Conservation (phyloP, 2,888 invertebrate species). For the Yponomeuta sedellus region DNA sequence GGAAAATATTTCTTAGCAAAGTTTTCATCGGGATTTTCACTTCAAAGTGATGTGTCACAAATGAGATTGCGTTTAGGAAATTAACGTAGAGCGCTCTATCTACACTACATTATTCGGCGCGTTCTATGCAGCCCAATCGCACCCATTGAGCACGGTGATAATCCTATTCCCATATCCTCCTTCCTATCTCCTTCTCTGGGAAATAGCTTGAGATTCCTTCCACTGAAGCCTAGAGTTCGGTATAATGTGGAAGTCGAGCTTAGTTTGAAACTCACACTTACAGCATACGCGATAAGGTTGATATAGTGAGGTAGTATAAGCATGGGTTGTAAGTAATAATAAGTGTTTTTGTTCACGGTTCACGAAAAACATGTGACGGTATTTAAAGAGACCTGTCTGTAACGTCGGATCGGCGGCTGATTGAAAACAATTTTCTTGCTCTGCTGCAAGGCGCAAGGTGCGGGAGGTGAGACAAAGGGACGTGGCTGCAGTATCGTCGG, state of each 20-base stretch:
- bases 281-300: neutral
- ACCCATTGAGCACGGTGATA: too few relatives aligned
- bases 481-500: constrained; percentile 62
- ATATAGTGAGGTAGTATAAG: too few relatives aligned
- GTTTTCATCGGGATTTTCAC: neutral
- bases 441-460: constrained; percentile 46
- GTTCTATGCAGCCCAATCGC: too few relatives aligned
- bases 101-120: neutral
- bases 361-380: neutral
- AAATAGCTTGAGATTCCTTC: too few relatives aligned
- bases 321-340: too few relatives aligned
- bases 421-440: constrained; percentile 62
- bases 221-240: too few relatives aligned
- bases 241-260: neutral
- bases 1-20: too few relatives aligned
- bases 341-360: neutral
- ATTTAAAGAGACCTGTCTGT: neutral
- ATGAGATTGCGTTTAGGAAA: neutral
- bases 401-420: constrained; percentile 19
- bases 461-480: constrained; percentile 60
- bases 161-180: too few relatives aligned
- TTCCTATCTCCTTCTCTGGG: too few relatives aligned
- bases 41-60: neutral
- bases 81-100: neutral
- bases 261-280: neutral